Evolutionary conservation across 2,888 invertebrate genomes (phyloP).

Genomic region (Hirtodrosophila trivittata): DNA sequence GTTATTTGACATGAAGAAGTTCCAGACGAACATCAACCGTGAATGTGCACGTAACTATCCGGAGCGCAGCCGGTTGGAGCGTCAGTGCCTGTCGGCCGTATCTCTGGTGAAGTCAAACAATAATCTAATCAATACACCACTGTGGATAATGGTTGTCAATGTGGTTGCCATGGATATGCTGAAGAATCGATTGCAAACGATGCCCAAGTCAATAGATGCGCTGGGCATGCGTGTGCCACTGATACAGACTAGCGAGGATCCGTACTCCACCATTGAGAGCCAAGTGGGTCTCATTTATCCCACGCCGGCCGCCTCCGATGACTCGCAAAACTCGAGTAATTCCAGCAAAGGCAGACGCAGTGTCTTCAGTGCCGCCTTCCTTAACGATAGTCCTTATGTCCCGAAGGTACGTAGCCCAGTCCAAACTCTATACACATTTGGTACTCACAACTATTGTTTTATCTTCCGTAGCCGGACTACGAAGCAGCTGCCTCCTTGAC

Average conservation of each 20-base stretch:
- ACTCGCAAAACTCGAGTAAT: slow-evolving; percentile 77
- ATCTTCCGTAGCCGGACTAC: slow-evolving; percentile 79
- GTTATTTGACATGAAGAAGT: slow-evolving; percentile 90
- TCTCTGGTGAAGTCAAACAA: slow-evolving; percentile 88
- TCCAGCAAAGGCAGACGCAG: slow-evolving; percentile 79
- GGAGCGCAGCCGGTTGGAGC: slow-evolving; percentile 87
- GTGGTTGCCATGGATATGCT: slow-evolving; percentile 91
- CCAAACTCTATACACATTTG: not conserved
- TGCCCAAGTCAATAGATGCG: slow-evolving; percentile 84
- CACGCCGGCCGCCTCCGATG: slow-evolving; percentile 80
- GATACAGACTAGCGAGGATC: slow-evolving; percentile 81
- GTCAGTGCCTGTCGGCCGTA: slow-evolving; percentile 89
- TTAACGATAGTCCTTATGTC: slow-evolving; percentile 82
- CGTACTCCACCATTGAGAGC: slow-evolving; percentile 83
- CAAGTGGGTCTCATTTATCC: slow-evolving; percentile 83
- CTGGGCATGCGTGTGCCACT: slow-evolving; percentile 76
- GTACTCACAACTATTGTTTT: not conserved
- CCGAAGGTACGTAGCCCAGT: slow-evolving; percentile 75
- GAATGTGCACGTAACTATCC: slow-evolving; percentile 88
- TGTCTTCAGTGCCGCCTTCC: slow-evolving; percentile 74
- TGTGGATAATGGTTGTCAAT: slow-evolving; percentile 92
- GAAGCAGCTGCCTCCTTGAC: slow-evolving; percentile 68
- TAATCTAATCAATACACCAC: slow-evolving; percentile 89
- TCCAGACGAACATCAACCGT: slow-evolving; percentile 87
- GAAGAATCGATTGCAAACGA: slow-evolving; percentile 87